phyloP scores from a whole-genome alignment of 1,140 invertebrate species.

The Trialeurodes vaporariorum region DNA sequence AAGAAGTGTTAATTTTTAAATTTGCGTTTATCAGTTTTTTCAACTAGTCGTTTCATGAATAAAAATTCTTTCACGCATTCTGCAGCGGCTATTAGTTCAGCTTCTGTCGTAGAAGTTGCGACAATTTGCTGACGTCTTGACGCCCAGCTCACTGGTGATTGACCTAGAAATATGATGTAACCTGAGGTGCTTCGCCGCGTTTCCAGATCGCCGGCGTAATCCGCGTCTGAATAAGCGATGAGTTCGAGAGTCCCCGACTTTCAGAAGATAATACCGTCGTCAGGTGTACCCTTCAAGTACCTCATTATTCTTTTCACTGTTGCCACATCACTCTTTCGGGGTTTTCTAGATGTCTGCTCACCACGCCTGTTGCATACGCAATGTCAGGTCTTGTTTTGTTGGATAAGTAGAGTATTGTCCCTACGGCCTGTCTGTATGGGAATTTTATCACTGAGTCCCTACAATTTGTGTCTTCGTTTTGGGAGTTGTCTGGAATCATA shows the following conservation, averaged over 20 bases:
- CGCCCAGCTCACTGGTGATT: slow-evolving; percentile 27
- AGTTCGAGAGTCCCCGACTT: background rate
- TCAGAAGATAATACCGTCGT: slow-evolving; percentile 17
- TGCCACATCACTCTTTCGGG: background rate
- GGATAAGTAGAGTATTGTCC: slow-evolving; percentile 29
- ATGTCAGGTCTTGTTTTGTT: slow-evolving; percentile 31
- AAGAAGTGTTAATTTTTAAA: slow-evolving; percentile 9
- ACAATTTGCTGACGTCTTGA: slow-evolving; percentile 15
- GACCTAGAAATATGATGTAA: slow-evolving; percentile 25
- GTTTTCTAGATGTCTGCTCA: slow-evolving; percentile 18
- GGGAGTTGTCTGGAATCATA: slow-evolving; percentile 11
- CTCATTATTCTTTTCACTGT: slow-evolving; percentile 26
- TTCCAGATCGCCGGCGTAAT: slow-evolving; percentile 26
- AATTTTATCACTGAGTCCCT: slow-evolving; percentile 15
- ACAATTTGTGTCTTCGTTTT: slow-evolving; percentile 11
- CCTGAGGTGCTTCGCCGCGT: slow-evolving; percentile 28
- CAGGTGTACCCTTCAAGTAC: slow-evolving; percentile 30
- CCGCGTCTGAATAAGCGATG: slow-evolving; percentile 27
- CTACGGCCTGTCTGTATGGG: slow-evolving; percentile 26
- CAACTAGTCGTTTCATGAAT: slow-evolving; percentile 12
- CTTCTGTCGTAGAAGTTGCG: slow-evolving; percentile 14
- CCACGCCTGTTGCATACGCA: slow-evolving; percentile 26
- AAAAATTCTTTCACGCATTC: slow-evolving; percentile 9
- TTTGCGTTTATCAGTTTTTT: slow-evolving; percentile 4
- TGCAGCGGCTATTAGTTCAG: slow-evolving; percentile 18